Evolutionary conservation across 2,797 vertebrate genomes (phyloP).

Genomic region (Apogon talboti): DNA sequence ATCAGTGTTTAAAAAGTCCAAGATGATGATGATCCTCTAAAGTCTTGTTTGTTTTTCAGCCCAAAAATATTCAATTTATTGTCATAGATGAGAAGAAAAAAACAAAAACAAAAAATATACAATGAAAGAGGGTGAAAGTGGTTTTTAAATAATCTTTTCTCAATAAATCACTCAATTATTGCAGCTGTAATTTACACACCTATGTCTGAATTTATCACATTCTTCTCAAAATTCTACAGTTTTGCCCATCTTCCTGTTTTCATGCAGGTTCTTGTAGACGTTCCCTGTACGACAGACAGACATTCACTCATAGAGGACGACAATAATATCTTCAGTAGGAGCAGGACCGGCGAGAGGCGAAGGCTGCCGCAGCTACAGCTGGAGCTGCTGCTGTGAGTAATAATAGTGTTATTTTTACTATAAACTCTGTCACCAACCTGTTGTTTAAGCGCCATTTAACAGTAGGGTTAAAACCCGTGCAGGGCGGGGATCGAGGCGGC

Average conservation of each 20-base stretch:
- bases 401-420: too few species aligned
- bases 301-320: slow-evolving; percentile 87
- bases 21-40: too few species aligned
- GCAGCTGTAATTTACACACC: neutral
- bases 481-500: slow-evolving; percentile 90
- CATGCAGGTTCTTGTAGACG: slow-evolving; percentile 93
- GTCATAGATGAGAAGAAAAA: too few species aligned
- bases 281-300: slow-evolving; percentile 93
- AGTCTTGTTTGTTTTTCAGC: too few species aligned
- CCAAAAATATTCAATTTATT: too few species aligned
- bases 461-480: neutral
- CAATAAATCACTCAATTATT: too few species aligned
- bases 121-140: too few species aligned
- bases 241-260: neutral
- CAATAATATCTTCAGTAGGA: slow-evolving; percentile 92
- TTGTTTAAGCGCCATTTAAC: too few species aligned
- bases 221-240: neutral
- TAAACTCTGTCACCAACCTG: too few species aligned
- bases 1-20: too few species aligned
- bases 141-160: too few species aligned
- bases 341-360: slow-evolving; percentile 89
- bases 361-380: slow-evolving; percentile 89
- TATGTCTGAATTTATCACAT: neutral
- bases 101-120: too few species aligned
- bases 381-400: slow-evolving; percentile 91